These are phyloP conservation scores for Montifringilla adamsi DNA, from an alignment of 2,113 vertebrate species.

Conservation along the genomic window DNA sequence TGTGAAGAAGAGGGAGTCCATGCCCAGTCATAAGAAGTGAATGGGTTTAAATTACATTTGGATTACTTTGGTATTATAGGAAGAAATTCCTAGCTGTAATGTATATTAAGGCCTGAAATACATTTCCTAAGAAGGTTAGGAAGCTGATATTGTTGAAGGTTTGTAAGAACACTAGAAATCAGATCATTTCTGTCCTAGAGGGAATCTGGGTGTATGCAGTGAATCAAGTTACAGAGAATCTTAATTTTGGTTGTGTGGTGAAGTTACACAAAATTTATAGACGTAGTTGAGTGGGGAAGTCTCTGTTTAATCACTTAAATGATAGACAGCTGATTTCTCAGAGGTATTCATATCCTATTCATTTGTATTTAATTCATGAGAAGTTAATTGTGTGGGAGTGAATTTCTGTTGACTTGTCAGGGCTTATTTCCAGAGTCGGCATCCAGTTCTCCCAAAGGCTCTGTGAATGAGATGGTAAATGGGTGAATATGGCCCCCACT, in stretches of 20 bases:
- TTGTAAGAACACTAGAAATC: background rate
- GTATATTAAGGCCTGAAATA: background rate
- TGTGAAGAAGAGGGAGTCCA: background rate
- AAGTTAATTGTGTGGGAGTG: slow-evolving; percentile 19
- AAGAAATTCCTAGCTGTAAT: background rate
- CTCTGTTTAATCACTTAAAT: slow-evolving; percentile 3
- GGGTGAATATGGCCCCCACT: background rate
- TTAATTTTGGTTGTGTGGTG: background rate
- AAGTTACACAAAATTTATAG: background rate
- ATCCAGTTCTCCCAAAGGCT: slow-evolving; percentile 9
- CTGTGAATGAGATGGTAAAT: background rate
- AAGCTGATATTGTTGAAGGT: background rate
- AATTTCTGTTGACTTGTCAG: slow-evolving; percentile 39
- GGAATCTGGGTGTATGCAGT: background rate
- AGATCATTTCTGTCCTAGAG: background rate
- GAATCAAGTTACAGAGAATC: background rate
- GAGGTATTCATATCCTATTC: slow-evolving; percentile 1
- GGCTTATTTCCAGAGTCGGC: background rate
- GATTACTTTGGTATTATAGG: background rate
- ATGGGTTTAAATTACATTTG: background rate
- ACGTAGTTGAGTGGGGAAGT: background rate
- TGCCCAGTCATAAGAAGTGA: background rate
- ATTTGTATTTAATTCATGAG: slow-evolving; percentile 47
- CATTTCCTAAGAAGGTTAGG: background rate
- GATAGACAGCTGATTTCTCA: slow-evolving; percentile 4